phyloP scores from a whole-genome alignment of 2,113 vertebrate species.

The Oenanthe melanoleuca region DNA sequence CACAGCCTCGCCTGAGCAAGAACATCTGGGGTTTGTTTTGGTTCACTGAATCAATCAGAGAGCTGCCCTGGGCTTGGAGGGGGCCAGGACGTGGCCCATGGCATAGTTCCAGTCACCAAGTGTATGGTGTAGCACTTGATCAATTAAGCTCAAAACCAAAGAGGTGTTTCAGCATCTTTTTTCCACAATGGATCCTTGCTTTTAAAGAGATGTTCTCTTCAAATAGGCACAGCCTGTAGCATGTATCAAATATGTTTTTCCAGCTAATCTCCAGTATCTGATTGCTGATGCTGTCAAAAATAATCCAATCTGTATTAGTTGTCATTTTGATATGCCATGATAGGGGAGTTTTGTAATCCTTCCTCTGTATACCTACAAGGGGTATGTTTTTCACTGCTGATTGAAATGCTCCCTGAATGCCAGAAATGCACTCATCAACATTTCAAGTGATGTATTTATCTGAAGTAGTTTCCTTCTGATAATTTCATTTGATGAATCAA shows the following conservation, averaged over 20 bases:
- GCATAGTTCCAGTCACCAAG: neutral
- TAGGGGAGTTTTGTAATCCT: neutral
- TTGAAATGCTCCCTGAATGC: constrained; percentile 38
- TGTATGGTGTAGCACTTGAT: neutral
- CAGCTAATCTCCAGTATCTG: neutral
- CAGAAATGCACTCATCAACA: constrained; percentile 38
- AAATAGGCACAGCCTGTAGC: neutral
- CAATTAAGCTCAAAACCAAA: neutral
- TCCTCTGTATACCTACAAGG: neutral
- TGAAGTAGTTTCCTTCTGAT: constrained; percentile 53
- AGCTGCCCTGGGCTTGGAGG: neutral
- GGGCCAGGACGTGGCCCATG: fast-evolving
- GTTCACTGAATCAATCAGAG: neutral
- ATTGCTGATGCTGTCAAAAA: neutral
- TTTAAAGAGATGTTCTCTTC: neutral
- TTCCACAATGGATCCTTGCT: neutral
- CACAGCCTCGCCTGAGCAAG: neutral
- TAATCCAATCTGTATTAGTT: neutral
- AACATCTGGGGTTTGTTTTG: neutral
- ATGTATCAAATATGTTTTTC: neutral
- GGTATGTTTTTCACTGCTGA: constrained; percentile 1
- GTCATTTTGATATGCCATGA: neutral
- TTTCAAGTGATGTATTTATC: constrained; percentile 61
- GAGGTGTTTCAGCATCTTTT: neutral
- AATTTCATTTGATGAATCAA: constrained; percentile 60